Conservation (phyloP, 2,888 invertebrate species). For the Scaptomyza cyrtandrae region DNA sequence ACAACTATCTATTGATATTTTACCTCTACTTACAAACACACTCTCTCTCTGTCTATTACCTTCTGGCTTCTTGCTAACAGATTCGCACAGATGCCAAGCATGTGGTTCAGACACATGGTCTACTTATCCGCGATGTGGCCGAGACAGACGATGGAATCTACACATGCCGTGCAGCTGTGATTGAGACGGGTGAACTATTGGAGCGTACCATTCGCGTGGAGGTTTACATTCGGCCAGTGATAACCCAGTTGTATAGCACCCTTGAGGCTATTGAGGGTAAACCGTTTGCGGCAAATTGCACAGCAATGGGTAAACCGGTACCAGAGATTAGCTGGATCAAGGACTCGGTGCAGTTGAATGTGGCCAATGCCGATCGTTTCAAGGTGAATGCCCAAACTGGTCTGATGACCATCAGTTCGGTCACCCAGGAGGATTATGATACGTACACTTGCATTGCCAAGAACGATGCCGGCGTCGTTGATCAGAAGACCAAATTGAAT, state of each 20-base stretch:
- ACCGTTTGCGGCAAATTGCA: conserved; percentile 90
- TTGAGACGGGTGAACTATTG: conserved; percentile 91
- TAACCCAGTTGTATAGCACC: conserved; percentile 87
- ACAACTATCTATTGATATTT: background rate
- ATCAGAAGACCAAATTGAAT: conserved; percentile 88
- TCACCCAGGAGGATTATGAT: conserved; percentile 91
- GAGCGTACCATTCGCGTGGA: conserved; percentile 92
- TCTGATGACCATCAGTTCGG: conserved; percentile 89
- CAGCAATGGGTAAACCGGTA: conserved; percentile 92
- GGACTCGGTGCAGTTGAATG: conserved; percentile 89
- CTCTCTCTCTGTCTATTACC: background rate
- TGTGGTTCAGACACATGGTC: conserved; percentile 90
- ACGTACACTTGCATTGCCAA: conserved; percentile 92
- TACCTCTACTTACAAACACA: background rate
- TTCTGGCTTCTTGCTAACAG: conserved; percentile 75
- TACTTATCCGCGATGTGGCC: conserved; percentile 90
- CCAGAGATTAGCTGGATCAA: conserved; percentile 94
- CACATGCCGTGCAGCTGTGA: conserved; percentile 94
- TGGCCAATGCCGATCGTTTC: conserved; percentile 87
- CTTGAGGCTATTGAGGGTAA: conserved; percentile 92
- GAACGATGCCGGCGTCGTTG: conserved; percentile 91
- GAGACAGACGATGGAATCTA: conserved; percentile 94
- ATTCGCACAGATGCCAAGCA: conserved; percentile 90
- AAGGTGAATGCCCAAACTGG: conserved; percentile 90
- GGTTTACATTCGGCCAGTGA: conserved; percentile 91